Evolutionary conservation across 2,113 vertebrate genomes (phyloP).

Genomic region (Xiphias gladius): DNA sequence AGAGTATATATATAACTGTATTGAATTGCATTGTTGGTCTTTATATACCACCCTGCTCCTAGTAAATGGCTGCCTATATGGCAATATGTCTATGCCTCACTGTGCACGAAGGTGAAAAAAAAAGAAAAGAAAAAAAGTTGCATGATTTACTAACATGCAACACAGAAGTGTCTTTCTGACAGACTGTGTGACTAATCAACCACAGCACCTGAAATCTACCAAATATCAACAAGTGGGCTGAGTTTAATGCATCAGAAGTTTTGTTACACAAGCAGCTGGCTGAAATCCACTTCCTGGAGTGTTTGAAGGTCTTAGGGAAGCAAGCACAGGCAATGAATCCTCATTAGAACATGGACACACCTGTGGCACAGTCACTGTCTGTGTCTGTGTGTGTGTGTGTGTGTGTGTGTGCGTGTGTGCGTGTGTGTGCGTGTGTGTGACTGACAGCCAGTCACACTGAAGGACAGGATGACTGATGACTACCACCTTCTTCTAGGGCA

Average conservation of each 20-base stretch:
- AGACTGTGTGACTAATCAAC: neutral
- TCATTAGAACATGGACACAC: slow-evolving; percentile 60
- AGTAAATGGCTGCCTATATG: slow-evolving; percentile 12
- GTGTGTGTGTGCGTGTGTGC: slow-evolving; percentile 15
- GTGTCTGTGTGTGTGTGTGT: slow-evolving; percentile 23
- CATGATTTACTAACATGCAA: neutral
- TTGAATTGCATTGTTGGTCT: neutral
- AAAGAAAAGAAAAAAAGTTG: neutral
- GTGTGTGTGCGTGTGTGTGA: slow-evolving; percentile 33
- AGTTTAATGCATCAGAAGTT: neutral
- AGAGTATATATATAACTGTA: neutral
- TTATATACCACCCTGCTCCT: neutral
- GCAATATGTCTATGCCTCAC: neutral
- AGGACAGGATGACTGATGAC: slow-evolving; percentile 82
- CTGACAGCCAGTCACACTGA: slow-evolving; percentile 64
- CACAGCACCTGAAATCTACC: neutral
- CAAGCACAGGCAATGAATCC: slow-evolving; percentile 63
- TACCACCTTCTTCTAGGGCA: slow-evolving; percentile 59
- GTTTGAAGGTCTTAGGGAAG: slow-evolving; percentile 43
- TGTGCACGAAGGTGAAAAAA: neutral
- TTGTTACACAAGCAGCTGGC: slow-evolving; percentile 5
- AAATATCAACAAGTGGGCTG: neutral
- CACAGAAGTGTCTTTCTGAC: neutral
- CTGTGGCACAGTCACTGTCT: slow-evolving; percentile 33
- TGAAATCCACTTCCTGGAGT: slow-evolving; percentile 22